A percentile compares a stretch with the other conserved stretches of the same genome.
Evolutionary conservation across 2,888 invertebrate species (phyloP).

Genomic region (Plutella xylostella): DNA sequence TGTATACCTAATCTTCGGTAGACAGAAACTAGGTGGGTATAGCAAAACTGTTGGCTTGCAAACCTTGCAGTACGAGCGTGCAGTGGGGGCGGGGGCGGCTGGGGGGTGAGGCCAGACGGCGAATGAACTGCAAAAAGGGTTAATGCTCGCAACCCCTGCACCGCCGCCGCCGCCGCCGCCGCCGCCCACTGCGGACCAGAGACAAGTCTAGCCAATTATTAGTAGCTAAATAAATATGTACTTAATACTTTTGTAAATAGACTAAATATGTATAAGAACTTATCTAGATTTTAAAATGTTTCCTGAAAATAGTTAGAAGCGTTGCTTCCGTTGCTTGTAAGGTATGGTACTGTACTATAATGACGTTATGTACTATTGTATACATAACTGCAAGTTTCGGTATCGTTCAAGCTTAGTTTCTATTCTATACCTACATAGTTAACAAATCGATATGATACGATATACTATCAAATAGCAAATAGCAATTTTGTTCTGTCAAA

Average conservation of each 20-base stretch:
- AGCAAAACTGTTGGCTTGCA: constrained; percentile 44
- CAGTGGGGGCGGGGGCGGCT: constrained; percentile 41
- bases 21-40: constrained; percentile 14
- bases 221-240: background rate
- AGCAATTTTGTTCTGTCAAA: too few relatives aligned
- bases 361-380: too few relatives aligned
- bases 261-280: too few relatives aligned
- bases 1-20: too few relatives aligned
- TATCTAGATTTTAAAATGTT: background rate
- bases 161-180: constrained; percentile 40
- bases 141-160: constrained; percentile 69
- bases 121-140: constrained; percentile 73
- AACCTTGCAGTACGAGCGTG: constrained; percentile 28
- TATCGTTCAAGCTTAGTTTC: too few relatives aligned
- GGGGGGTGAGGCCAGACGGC: constrained; percentile 72
- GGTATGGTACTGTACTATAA: too few relatives aligned
- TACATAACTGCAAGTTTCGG: too few relatives aligned
- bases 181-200: background rate
- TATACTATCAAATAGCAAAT: too few relatives aligned
- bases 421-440: too few relatives aligned
- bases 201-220: background rate
- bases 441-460: too few relatives aligned
- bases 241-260: background rate
- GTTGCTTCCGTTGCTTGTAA: too few relatives aligned
- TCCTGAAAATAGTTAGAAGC: too few relatives aligned